A percentile compares a stretch with the other conserved stretches of the same genome.
Conservation (phyloP, 2,113 vertebrate genomes). For the Anolis sagrei region DNA sequence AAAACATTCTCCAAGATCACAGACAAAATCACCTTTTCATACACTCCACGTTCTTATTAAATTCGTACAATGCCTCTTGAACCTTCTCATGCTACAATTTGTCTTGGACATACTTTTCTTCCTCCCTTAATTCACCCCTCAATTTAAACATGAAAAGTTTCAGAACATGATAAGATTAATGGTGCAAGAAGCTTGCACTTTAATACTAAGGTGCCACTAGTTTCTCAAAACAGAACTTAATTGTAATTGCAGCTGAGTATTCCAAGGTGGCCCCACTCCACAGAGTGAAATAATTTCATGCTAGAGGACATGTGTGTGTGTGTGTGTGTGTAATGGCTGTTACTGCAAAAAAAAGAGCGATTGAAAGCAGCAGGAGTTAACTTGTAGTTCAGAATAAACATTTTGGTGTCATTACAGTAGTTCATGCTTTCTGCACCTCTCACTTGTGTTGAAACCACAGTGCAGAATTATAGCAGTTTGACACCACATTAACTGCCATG, state of each 20-base stretch:
- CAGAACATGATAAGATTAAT: slow-evolving; percentile 33
- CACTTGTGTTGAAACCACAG: not conserved
- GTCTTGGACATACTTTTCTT: slow-evolving; percentile 63
- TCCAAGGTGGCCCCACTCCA: rapidly evolving
- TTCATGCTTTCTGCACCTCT: not conserved
- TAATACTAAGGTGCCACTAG: slow-evolving; percentile 4
- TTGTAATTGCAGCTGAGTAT: slow-evolving; percentile 31
- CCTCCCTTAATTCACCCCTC: slow-evolving; percentile 57
- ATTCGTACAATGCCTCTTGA: slow-evolving; percentile 74
- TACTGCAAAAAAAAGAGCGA: no score
- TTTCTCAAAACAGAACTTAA: slow-evolving; percentile 23
- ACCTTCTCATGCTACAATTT: slow-evolving; percentile 62
- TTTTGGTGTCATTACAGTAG: not conserved
- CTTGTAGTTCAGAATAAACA: not conserved
- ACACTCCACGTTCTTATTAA: slow-evolving; percentile 77
- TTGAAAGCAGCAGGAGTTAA: not conserved
- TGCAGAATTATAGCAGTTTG: no score
- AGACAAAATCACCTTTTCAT: slow-evolving; percentile 70
- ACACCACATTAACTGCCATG: no score
- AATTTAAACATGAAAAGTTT: slow-evolving; percentile 15
- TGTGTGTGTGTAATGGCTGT: no score
- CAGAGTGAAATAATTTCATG: not conserved
- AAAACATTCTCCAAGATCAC: slow-evolving; percentile 83
- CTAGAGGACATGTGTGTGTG: no score
- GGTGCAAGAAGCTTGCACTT: not conserved